Percentiles rank a stretch among this genome's conserved stretches.
Conservation (phyloP, 2,888 invertebrate genomes). For the Heliconius cydno region DNA sequence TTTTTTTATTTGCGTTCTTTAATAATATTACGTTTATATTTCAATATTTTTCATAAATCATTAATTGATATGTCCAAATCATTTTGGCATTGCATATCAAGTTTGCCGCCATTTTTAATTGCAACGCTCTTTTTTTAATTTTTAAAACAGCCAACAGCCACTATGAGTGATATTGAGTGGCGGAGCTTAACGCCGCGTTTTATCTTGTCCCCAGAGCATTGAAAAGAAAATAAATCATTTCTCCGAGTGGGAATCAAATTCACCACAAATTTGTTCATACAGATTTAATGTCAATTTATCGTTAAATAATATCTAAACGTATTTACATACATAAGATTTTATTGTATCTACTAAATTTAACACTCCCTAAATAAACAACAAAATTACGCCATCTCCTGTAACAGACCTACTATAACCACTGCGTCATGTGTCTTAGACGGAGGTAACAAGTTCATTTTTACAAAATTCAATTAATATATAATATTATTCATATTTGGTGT, state of each 20-base stretch:
- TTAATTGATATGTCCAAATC: not conserved
- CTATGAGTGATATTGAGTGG: too few relatives aligned
- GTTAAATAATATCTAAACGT: not conserved
- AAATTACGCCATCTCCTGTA: not conserved
- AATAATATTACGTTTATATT: too few relatives aligned
- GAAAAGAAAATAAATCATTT: too few relatives aligned
- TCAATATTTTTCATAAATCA: not conserved
- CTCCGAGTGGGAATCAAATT: too few relatives aligned
- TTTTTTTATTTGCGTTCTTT: not conserved
- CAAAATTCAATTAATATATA: not conserved
- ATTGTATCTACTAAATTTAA: not conserved
- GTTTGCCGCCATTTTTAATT: too few relatives aligned
- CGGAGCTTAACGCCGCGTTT: too few relatives aligned
- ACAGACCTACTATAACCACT: not conserved
- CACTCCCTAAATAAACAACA: not conserved
- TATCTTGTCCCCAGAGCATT: too few relatives aligned
- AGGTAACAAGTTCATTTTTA: not conserved
- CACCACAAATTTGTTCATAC: not conserved
- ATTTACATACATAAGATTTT: not conserved
- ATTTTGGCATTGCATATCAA: not conserved
- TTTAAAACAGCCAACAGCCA: too few relatives aligned
- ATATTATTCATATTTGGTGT: not conserved
- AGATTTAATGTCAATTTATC: conserved; percentile 1
- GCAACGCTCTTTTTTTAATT: too few relatives aligned
- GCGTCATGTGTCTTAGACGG: not conserved